Evolutionary conservation across 2,113 vertebrate species (phyloP), one percentile per base, ranked within the genome.

Genomic region (Xiphorhynchus elegans): DNA sequence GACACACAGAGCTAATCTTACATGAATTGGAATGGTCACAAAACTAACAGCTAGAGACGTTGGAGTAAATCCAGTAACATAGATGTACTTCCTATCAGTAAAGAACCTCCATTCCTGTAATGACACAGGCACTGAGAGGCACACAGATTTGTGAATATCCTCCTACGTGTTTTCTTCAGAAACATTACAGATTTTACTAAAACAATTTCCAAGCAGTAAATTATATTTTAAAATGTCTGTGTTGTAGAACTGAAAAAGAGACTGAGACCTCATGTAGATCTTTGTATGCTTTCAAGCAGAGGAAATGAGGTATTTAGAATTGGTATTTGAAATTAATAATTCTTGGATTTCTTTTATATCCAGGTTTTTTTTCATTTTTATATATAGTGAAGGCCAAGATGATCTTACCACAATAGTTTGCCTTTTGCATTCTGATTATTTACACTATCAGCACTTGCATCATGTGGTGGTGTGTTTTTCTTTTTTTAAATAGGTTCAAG

Each of bases 61-160:
- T 90, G 83, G 91, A 95, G 47, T 91, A 76, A 85, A 91, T 95
- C 96, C 90, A 89, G 84, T 95, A 40, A 84, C 90, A 80, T 6
- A 90, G 47, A 86, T 35, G 50, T 35, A 85, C 89, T 95, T 96
- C 85, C 72, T 95, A 94, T 59, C 49, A 35, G 37, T 73, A 76
- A 94, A 70, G 23, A 88, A 56, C 42, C 42, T 86, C 78, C 74
- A 75, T 83, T 72, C 90, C 70, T 90, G 39, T 91, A 87, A 84
- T 4, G 1, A 67, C 37, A 85, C 37, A 77, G 80, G 11, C 68
- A 82, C 58, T 15, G 37, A 84, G 16, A 80, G 25, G 59, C 53
- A 89, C 31, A 63, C 11, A 17, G 14, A 39, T 93, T 44, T 92
- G 25, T 42, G 42, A 68, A 86, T 40, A 44, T 77, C 26, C 20